phyloP scores from a whole-genome alignment of 2,888 invertebrate species.

The Lasius platythorax region DNA sequence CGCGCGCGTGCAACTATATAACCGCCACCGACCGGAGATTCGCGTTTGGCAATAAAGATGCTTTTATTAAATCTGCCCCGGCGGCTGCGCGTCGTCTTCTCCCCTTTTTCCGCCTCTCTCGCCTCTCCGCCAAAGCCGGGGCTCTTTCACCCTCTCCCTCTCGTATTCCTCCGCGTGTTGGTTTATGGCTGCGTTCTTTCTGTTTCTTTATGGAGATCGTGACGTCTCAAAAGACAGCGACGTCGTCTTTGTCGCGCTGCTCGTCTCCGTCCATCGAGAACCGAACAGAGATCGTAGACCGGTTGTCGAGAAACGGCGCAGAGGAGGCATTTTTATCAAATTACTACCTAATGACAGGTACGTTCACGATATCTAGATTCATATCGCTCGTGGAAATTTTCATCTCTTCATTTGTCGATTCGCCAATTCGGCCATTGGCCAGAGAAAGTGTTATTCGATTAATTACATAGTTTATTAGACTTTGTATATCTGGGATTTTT shows the following conservation, averaged over 20 bases:
- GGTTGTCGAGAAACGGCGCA: slow-evolving; percentile 19
- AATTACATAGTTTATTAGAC: background rate
- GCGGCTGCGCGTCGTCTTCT: slow-evolving; percentile 2
- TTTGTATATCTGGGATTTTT: background rate
- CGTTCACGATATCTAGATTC: background rate
- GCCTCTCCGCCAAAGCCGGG: slow-evolving; percentile 8
- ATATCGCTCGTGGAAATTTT: background rate
- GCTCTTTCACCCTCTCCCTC: slow-evolving; percentile 55
- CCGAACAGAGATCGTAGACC: slow-evolving; percentile 13
- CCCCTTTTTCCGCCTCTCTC: background rate
- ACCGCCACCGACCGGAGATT: slow-evolving; percentile 59
- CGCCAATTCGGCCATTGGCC: background rate
- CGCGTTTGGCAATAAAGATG: slow-evolving; percentile 78
- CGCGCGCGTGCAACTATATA: slow-evolving; percentile 76
- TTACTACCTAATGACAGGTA: background rate
- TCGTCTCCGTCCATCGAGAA: slow-evolving; percentile 32
- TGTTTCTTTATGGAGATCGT: slow-evolving; percentile 71
- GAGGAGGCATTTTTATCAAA: slow-evolving; percentile 25
- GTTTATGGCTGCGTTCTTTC: slow-evolving; percentile 63
- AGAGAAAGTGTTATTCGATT: background rate
- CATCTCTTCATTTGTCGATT: slow-evolving; percentile 1
- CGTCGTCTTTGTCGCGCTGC: slow-evolving; percentile 54
- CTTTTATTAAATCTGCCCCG: slow-evolving; percentile 77
- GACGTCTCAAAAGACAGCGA: slow-evolving; percentile 68
- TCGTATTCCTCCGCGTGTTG: slow-evolving; percentile 52